Base-by-base conservation (phyloP, 2,113 vertebrate species). In the Tonatia bakeri region DNA sequence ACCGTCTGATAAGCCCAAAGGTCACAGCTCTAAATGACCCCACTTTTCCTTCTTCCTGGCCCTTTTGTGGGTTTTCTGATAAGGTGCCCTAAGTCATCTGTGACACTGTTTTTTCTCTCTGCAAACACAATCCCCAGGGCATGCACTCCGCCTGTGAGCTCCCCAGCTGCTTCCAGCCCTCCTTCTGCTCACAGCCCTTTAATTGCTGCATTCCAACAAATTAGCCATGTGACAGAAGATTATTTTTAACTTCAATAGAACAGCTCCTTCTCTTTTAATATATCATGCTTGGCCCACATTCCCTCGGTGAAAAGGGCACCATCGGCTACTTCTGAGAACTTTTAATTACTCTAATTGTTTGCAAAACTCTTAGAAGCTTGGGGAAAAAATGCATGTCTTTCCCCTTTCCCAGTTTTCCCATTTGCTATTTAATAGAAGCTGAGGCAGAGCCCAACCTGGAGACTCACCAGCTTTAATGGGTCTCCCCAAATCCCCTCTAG, bases 321-420 rank as follows among this genome's bases (percentile, higher is more conserved):
- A 82, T 79, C 81, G 94, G 96, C 79, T 97, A 96, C 96, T 97
- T 38, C 15, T 91, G 75, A 56, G 96, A n/a, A 81, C 88, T 95
- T 97, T 97, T 97, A 98, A 97, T 97, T 95, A 97, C 88, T 95
- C 95, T 87, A 75, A 97, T 98, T 97, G 95, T 97, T 98, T 97
- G 96, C 95, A 97, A 97, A 96, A 96, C 91, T 96, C 89, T 96
- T 96, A 97, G 96, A 96, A 97, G 87, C 93, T 96, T 92, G 79
- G 80, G 43, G 47, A 12, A 83, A 65, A 91, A 52, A 80, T 45
- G 33, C 70, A 64, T 45, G 73, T 81, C 20, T 95, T 85, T 92
- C 56, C 67, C 70, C 22, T 43, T 84, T 47, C 28, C 43, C 47
- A 70, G 47, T 72, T 94, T 97, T 92, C 80, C 87, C 54, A 76